Evolutionary conservation across 2,113 vertebrate species (phyloP), one percentile per base, ranked within the genome.

Genomic region (crab-eating macaque (Macaca fascicularis)): DNA sequence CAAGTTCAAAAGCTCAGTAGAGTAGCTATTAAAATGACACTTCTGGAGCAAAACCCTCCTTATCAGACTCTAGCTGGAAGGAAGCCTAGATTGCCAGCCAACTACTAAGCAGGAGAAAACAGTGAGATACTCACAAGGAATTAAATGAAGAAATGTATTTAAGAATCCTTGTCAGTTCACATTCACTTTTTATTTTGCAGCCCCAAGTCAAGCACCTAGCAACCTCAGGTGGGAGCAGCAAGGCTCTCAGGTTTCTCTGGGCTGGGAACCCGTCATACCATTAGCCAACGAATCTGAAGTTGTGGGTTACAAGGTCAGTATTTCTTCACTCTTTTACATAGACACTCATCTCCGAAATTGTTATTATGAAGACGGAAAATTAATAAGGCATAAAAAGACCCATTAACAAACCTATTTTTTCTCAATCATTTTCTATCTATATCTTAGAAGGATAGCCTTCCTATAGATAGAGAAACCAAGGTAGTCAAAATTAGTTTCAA

Each of bases 141-240:
- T 94, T 90, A 70, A 79, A 75, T 45, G 59, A n/a, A 85, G 64
- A 95, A 64, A 57, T 75, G 12, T 38, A 35, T 72, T 84, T 91
- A 8, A 90, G 8, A 83, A 25, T 3, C 16, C 43, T 27, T 7
- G 35, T 64, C 43, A 52, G 8, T 80, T 97, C 95, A 86, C 92
- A 72, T 61, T 75, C 10, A 1, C 55, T 83, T 87, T 96, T 90
- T 92, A 43, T 32, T 95, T 67, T 97, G 75, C 91, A 99, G 99
- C 99, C 97, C 99, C 99, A 2, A 99, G 98, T 84, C 99, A 99
- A 97, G 99, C 99, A 83, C 99, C 99, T 10, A 94, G 98, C 97
- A 99, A 99, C 98, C 99, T 99, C 94, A 99, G 99, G 98, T 99
- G 99, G 99, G 99, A 99, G 93, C 99, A 99, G 35, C 99, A 99